Evolutionary conservation across 2,113 vertebrate species (phyloP), one percentile per base, ranked within the genome.

Genomic region (Haemorhous mexicanus): DNA sequence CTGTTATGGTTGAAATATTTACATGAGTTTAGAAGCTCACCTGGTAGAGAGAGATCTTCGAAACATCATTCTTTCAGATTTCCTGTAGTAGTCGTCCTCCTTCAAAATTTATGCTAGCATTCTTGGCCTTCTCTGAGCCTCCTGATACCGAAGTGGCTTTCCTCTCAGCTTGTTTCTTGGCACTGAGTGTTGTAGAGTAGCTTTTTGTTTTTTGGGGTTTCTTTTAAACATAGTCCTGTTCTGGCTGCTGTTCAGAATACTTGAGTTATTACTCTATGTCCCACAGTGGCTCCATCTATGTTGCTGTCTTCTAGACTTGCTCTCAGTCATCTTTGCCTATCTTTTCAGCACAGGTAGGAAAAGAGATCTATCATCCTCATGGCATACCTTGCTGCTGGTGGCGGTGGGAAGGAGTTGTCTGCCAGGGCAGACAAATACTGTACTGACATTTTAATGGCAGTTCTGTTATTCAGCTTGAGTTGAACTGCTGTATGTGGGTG

Each of bases 1-100:
- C 50, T 97, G 27, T 94, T 95, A 79, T 24, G 30, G 43, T 46
- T 95, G 90, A 91, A 92, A 49, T 95, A 93, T 68, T 95, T 97
- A 89, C 39, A 14, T 70, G 80, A 82, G 27, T 97, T 94, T 84
- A 95, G 87, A 91, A 96, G 83, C 62, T 72, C 81, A 94, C 72
- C 55, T 86, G n/a, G 10, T 70, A 83, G 84, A 81, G 68, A 64
- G 74, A 61, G 43, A 41, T 59, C 61, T 92, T 69, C 37, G 73
- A 90, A 96, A 59, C n/a, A 58, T 67, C 2, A 10, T 91, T 67
- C 33, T 90, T 95, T 72, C 16, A 52, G 3, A 62, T 84, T 88
- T 93, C 52, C 28, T 80, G 41, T 63, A 66, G 70, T 69, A 66
- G 39, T 61, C 20, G 77, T 87, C 30, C 6, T 92, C 41, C 32